These are phyloP conservation scores for Drosophila leonis DNA, from an alignment of 2,888 invertebrate species.

Conservation along the genomic window DNA sequence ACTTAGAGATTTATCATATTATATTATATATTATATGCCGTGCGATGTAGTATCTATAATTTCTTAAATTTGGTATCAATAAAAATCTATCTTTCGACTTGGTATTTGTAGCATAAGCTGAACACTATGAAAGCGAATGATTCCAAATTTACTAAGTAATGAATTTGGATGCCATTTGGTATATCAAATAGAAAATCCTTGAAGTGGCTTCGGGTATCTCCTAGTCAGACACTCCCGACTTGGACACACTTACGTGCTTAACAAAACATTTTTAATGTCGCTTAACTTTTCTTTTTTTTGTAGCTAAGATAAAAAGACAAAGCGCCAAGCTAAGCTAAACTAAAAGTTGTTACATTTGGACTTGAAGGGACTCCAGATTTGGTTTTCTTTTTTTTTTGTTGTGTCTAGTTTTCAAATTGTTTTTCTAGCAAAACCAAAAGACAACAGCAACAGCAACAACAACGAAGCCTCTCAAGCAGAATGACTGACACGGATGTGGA, in stretches of 20 bases:
- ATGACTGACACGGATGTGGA: conserved; percentile 45
- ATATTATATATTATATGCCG: no score
- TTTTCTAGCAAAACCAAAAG: neutral
- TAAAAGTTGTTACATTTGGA: conserved; percentile 8
- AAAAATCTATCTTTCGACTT: neutral
- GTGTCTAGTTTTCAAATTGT: neutral
- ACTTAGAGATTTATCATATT: no score
- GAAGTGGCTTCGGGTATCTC: neutral
- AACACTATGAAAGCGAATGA: no score
- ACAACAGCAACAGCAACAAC: neutral
- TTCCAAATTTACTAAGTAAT: no score
- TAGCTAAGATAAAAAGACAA: neutral
- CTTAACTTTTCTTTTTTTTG: neutral
- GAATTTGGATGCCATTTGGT: no score
- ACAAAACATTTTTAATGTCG: neutral
- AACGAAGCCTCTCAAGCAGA: neutral
- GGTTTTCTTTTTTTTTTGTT: neutral
- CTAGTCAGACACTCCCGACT: neutral
- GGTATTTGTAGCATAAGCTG: no score
- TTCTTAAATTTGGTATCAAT: neutral
- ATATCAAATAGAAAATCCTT: neutral
- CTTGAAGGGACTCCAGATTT: neutral
- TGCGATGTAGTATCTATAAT: no score
- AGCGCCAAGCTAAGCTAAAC: neutral
- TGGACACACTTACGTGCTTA: neutral